phyloP scores from a whole-genome alignment of 2,888 invertebrate genomes.

The Eupithecia inturbata region DNA sequence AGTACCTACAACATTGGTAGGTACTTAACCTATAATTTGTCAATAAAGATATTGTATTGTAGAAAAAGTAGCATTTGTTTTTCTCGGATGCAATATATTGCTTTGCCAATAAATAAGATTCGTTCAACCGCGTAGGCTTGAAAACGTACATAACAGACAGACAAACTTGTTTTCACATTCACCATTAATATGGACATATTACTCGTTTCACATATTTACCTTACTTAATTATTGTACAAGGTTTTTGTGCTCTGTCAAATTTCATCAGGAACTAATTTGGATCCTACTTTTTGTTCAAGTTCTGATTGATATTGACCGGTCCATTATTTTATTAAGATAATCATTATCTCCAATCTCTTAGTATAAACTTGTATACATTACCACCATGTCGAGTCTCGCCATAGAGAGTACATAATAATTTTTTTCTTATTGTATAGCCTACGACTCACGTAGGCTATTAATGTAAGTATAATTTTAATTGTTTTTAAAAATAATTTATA shows the following conservation, averaged over 20 bases:
- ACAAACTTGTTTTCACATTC: neutral
- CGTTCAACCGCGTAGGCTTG: neutral
- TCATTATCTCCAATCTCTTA: slow-evolving; percentile 5
- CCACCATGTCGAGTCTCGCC: neutral
- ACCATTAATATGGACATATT: neutral
- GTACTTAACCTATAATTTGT: no score
- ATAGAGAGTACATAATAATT: no score
- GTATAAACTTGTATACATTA: neutral
- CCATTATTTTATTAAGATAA: slow-evolving; percentile 13
- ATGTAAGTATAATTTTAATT: no score
- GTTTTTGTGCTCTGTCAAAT: slow-evolving; percentile 8
- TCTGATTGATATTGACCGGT: slow-evolving; percentile 8
- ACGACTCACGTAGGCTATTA: no score
- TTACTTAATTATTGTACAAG: neutral
- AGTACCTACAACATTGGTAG: no score
- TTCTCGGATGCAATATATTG: neutral
- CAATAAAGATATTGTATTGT: no score
- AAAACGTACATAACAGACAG: neutral
- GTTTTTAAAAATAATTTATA: no score
- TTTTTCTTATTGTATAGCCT: no score
- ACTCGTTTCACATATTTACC: neutral
- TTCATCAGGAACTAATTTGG: slow-evolving; percentile 16
- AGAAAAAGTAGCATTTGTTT: neutral
- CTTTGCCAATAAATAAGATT: neutral
- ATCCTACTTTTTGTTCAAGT: slow-evolving; percentile 13